Conservation (phyloP, 53 echinoderm and acorn worm genomes). For the Patiria pectinifera region DNA sequence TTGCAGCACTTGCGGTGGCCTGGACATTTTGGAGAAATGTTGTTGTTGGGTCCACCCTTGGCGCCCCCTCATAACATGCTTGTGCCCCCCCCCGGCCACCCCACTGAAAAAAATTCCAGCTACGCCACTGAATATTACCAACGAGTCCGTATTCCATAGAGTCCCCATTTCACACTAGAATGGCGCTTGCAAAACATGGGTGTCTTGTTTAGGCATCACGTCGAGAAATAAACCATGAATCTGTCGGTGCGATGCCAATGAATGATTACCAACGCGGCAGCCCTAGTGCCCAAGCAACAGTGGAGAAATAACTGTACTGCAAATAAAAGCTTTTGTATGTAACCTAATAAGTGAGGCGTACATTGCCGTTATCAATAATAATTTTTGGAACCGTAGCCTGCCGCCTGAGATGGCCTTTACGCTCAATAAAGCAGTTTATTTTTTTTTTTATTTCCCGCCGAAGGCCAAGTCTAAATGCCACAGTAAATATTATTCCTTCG, state of each 20-base stretch:
- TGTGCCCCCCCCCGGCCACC: no score
- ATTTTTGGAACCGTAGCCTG: not conserved
- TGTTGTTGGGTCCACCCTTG: no score
- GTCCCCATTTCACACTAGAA: no score
- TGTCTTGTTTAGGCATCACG: no score
- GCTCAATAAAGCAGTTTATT: not conserved
- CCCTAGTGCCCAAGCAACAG: not conserved
- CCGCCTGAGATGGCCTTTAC: not conserved
- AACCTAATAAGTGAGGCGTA: not conserved
- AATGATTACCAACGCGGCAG: not conserved
- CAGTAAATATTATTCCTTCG: no score
- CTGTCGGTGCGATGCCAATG: not conserved
- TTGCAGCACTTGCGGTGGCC: no score
- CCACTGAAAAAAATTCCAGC: no score
- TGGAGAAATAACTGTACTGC: not conserved
- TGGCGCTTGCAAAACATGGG: no score
- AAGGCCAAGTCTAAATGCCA: not conserved
- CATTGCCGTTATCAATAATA: slow-evolving; percentile 8
- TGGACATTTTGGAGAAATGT: no score
- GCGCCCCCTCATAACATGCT: no score
- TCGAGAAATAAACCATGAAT: not conserved
- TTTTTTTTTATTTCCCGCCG: not conserved
- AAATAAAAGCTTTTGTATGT: not conserved
- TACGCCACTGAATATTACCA: no score
- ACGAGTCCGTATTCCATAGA: no score